phyloP scores from a whole-genome alignment of 2,888 invertebrate genomes.

The Hypomecis punctinalis region DNA sequence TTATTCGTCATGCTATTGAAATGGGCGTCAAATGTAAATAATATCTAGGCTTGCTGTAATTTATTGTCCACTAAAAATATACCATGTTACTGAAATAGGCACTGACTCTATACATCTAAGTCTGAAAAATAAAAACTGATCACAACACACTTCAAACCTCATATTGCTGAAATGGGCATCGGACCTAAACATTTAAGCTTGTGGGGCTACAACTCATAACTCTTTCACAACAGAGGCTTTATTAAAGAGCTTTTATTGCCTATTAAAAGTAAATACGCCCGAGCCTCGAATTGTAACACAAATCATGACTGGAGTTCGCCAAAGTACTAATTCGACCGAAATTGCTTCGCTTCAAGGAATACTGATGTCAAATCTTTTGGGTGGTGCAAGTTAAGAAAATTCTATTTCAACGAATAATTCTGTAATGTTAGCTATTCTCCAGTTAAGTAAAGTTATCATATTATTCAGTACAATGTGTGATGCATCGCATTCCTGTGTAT shows the following conservation, averaged over 20 bases:
- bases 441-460: too few relatives aligned
- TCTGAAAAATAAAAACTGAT: too few relatives aligned
- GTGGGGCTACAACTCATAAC: conserved; percentile 7
- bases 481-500: too few relatives aligned
- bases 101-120: too few relatives aligned
- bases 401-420: too few relatives aligned
- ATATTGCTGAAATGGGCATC: background rate
- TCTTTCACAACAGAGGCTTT: conserved; percentile 14
- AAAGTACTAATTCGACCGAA: conserved; percentile 51
- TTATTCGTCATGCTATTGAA: too few relatives aligned
- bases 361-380: conserved; percentile 51
- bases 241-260: conserved; percentile 25
- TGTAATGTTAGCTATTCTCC: too few relatives aligned
- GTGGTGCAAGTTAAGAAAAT: conserved; percentile 19
- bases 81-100: too few relatives aligned
- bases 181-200: background rate
- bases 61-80: too few relatives aligned
- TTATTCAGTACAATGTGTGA: too few relatives aligned
- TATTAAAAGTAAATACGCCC: conserved; percentile 26
- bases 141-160: background rate
- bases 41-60: too few relatives aligned
- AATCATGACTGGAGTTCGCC: conserved; percentile 50
- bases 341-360: conserved; percentile 56
- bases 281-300: conserved; percentile 45
- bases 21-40: too few relatives aligned